Evolutionary conservation across 1,140 invertebrate species (phyloP).

Genomic region (Eubasilissa regina): DNA sequence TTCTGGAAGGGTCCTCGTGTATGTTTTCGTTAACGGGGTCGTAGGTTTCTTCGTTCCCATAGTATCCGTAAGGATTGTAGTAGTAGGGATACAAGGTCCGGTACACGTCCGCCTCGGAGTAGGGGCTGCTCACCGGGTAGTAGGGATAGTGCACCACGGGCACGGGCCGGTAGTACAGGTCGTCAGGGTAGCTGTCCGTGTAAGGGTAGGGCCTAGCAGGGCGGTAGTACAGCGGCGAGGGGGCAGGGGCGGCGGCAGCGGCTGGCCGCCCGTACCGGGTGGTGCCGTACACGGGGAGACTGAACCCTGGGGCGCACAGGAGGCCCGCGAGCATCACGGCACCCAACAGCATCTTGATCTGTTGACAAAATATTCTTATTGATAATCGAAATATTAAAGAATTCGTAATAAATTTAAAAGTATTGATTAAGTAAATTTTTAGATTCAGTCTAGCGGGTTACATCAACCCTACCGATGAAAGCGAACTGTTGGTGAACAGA

Average conservation of each 20-base stretch:
- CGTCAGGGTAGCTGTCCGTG: conserved; percentile 72
- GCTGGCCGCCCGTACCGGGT: conserved; percentile 66
- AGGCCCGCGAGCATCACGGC: conserved; percentile 19
- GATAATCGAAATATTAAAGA: background rate
- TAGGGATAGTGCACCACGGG: conserved; percentile 63
- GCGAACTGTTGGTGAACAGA: no score
- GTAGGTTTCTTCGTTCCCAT: conserved; percentile 61
- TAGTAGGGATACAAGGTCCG: conserved; percentile 67
- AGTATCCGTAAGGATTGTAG: conserved; percentile 65
- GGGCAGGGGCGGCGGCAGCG: conserved; percentile 62
- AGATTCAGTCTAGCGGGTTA: no score
- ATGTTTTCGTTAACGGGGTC: conserved; percentile 67
- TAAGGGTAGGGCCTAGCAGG: conserved; percentile 68
- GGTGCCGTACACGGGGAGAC: conserved; percentile 70
- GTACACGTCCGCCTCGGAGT: conserved; percentile 67
- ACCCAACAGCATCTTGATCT: conserved; percentile 46
- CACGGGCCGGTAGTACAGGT: conserved; percentile 71
- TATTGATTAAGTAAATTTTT: no score
- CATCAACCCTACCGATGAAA: no score
- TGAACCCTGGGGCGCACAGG: conserved; percentile 49
- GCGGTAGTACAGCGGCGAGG: conserved; percentile 64
- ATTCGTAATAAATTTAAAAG: no score
- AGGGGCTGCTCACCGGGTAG: conserved; percentile 62
- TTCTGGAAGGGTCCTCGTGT: conserved; percentile 67
- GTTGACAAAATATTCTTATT: conserved; percentile 43